phyloP scores from a whole-genome alignment of 2,113 vertebrate genomes.

The Corythaixoides concolor region DNA sequence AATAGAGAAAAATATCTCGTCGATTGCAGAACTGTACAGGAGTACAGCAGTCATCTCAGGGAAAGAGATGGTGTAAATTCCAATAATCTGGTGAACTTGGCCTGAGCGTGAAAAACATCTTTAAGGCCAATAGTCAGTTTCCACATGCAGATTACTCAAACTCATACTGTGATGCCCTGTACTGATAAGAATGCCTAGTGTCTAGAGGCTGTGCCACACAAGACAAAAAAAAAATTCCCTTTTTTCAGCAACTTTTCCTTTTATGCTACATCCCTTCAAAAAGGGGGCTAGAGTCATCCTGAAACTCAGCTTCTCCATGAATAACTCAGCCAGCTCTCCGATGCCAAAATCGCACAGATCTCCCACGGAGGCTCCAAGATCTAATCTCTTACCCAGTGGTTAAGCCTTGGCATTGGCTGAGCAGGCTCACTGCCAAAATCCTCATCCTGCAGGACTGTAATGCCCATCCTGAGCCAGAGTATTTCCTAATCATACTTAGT shows the following conservation, averaged over 20 bases:
- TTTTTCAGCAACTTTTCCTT: background rate
- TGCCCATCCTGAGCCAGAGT: background rate
- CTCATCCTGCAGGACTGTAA: background rate
- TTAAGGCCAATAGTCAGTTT: background rate
- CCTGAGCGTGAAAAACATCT: background rate
- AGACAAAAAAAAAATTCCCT: background rate
- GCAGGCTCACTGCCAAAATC: background rate
- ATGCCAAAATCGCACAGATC: rapidly evolving
- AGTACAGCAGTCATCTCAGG: background rate
- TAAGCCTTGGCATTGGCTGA: background rate
- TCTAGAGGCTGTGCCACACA: background rate
- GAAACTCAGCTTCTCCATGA: background rate
- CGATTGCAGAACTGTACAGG: background rate
- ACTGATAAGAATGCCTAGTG: background rate
- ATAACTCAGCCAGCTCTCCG: background rate
- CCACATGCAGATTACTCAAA: background rate
- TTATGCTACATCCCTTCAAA: background rate
- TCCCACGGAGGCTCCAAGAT: background rate
- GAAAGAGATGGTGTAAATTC: background rate
- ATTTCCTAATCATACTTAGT: too few relatives aligned
- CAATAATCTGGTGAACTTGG: background rate
- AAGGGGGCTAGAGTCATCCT: background rate
- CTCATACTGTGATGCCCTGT: background rate
- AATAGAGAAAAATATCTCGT: background rate
- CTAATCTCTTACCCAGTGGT: background rate